Percentiles rank a stretch among this genome's conserved stretches.
Conservation (phyloP, 2,888 invertebrate species). For the Drosophila merina region DNA sequence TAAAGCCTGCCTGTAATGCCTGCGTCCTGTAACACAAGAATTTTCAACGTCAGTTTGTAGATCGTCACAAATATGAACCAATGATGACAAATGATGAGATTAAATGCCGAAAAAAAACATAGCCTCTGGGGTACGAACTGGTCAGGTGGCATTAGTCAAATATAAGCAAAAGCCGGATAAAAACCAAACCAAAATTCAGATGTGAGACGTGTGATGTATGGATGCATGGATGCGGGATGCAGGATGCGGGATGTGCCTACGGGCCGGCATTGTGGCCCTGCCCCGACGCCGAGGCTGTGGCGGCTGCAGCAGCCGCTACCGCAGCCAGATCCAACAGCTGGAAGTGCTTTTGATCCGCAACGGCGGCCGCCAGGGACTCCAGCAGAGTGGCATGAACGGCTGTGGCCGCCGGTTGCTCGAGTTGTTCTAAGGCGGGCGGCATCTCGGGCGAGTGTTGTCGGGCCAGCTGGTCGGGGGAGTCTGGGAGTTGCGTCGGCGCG, state of each 20-base stretch:
- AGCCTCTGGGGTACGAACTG: conserved; percentile 30
- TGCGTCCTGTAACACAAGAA: conserved; percentile 44
- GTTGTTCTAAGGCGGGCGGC: conserved; percentile 47
- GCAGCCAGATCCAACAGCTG: conserved; percentile 76
- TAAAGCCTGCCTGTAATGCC: conserved; percentile 33
- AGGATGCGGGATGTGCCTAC: conserved; percentile 33
- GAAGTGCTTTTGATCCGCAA: conserved; percentile 79
- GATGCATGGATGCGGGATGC: conserved; percentile 4
- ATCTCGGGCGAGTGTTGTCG: conserved; percentile 61
- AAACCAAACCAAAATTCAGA: conserved; percentile 11
- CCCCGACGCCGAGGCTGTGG: conserved; percentile 58
- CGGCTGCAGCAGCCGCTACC: conserved; percentile 67
- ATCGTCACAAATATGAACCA: background rate
- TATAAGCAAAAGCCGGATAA: background rate
- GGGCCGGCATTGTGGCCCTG: conserved; percentile 59
- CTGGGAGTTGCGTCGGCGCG: conserved; percentile 50
- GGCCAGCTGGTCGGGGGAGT: conserved; percentile 61
- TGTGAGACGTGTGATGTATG: conserved; percentile 7
- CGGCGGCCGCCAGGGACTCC: conserved; percentile 73
- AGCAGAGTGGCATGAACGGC: conserved; percentile 72
- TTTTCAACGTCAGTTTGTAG: conserved; percentile 23
- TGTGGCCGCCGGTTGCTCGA: conserved; percentile 55
- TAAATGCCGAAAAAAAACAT: no score
- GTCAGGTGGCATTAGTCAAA: background rate
- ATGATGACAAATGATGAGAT: no score